Conservation (phyloP, 2,797 vertebrate species). For the Alosa sapidissima region DNA sequence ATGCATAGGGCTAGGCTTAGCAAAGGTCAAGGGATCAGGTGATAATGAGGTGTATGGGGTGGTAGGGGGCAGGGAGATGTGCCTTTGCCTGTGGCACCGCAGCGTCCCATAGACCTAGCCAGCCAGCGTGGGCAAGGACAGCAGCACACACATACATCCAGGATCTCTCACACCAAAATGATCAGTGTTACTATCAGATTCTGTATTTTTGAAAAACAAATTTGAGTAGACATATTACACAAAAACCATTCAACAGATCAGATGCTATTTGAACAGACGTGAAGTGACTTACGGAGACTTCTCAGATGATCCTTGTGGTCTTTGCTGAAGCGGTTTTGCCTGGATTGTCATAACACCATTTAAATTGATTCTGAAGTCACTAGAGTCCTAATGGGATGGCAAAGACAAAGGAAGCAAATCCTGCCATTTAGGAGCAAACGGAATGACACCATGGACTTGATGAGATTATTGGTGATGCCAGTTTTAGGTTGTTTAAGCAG, state of each 20-base stretch:
- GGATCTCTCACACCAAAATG: no score
- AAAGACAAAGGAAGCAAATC: slow-evolving; percentile 34
- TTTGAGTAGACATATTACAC: background rate
- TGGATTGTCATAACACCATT: slow-evolving; percentile 85
- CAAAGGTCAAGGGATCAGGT: background rate
- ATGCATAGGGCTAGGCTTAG: background rate
- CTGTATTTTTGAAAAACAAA: background rate
- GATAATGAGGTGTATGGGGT: background rate
- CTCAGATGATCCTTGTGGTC: slow-evolving; percentile 64
- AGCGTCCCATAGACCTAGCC: background rate
- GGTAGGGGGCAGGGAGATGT: background rate
- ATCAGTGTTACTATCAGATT: no score
- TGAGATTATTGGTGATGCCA: background rate
- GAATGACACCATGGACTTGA: background rate
- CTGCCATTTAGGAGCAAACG: background rate
- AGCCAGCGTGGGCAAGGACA: background rate
- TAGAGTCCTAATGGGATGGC: slow-evolving; percentile 69
- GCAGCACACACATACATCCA: no score
- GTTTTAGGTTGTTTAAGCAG: background rate
- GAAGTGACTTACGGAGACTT: slow-evolving; percentile 72
- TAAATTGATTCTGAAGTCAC: slow-evolving; percentile 70
- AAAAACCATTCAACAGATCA: background rate
- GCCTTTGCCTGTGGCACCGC: background rate
- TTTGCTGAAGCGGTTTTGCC: slow-evolving; percentile 81
- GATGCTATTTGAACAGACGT: slow-evolving; percentile 24